phyloP scores from a whole-genome alignment of 2,113 vertebrate genomes.

The Pachypanchax playfairii region DNA sequence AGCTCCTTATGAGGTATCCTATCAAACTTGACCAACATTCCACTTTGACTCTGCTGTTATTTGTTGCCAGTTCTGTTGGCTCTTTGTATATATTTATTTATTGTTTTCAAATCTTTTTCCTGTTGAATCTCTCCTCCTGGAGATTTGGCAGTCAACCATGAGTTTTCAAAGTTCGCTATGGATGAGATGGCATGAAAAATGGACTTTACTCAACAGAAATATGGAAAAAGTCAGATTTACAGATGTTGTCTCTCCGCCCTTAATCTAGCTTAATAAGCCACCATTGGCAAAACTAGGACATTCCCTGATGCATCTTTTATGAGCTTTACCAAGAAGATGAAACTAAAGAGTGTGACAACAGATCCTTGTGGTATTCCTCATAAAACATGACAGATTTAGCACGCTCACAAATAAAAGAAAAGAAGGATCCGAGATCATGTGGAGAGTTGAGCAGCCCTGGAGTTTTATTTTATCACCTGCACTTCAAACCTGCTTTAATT shows the following conservation, averaged over 20 bases:
- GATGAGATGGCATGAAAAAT: not conserved
- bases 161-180: conserved; percentile 22
- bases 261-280: conserved; percentile 54
- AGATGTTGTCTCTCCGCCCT: conserved; percentile 33
- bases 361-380: conserved; percentile 49
- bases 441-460: conserved; percentile 28
- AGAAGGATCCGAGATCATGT: conserved; percentile 34
- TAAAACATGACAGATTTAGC: conserved; percentile 58
- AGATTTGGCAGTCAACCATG: conserved; percentile 41
- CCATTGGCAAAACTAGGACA: conserved; percentile 59
- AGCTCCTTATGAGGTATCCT: conserved; percentile 56
- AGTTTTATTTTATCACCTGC: conserved; percentile 34
- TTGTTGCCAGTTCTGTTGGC: too few species aligned
- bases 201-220: conserved; percentile 20
- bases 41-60: conserved; percentile 11
- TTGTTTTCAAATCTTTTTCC: conserved; percentile 3
- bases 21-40: conserved; percentile 24
- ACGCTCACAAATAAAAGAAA: conserved; percentile 51
- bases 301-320: conserved; percentile 59
- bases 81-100: not conserved
- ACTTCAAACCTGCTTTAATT: conserved; percentile 52
- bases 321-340: conserved; percentile 55
- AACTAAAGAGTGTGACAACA: conserved; percentile 51
- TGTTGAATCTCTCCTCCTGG: conserved; percentile 17
- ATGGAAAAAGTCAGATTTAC: conserved; percentile 24